These are phyloP conservation scores for Neomorphus geoffroyi DNA, from an alignment of 2,797 vertebrate genomes.

Conservation along the genomic window DNA sequence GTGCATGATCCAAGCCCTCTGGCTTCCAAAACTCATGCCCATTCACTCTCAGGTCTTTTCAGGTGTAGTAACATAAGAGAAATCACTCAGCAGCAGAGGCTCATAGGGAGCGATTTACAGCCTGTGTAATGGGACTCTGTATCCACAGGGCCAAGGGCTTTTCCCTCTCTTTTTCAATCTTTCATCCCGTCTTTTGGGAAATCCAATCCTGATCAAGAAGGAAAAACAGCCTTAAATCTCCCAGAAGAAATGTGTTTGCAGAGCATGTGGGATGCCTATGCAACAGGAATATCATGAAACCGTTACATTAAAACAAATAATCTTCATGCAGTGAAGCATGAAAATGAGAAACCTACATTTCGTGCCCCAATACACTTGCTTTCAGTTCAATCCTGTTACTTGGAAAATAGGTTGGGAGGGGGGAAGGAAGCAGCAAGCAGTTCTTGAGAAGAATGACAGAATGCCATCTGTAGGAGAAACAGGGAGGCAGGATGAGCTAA, in stretches of 20 bases:
- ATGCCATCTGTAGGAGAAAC: neutral
- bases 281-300: neutral
- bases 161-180: neutral
- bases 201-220: neutral
- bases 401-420: neutral
- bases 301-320: slow-evolving; percentile 8
- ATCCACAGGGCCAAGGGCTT: neutral
- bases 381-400: neutral
- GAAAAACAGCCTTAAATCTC: neutral
- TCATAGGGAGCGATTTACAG: neutral
- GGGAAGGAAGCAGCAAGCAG: neutral
- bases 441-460: neutral
- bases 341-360: slow-evolving; percentile 33
- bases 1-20: neutral
- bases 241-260: neutral
- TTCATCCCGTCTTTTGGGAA: neutral
- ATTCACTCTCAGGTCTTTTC: neutral
- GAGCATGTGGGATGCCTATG: neutral
- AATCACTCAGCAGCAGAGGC: neutral
- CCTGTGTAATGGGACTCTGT: neutral
- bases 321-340: neutral
- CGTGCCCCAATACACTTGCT: slow-evolving; percentile 20
- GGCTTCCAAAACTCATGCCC: neutral
- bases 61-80: neutral
- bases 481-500: neutral